These are phyloP conservation scores for Caprella mutica DNA, from an alignment of 2,888 invertebrate species.

Conservation along the genomic window DNA sequence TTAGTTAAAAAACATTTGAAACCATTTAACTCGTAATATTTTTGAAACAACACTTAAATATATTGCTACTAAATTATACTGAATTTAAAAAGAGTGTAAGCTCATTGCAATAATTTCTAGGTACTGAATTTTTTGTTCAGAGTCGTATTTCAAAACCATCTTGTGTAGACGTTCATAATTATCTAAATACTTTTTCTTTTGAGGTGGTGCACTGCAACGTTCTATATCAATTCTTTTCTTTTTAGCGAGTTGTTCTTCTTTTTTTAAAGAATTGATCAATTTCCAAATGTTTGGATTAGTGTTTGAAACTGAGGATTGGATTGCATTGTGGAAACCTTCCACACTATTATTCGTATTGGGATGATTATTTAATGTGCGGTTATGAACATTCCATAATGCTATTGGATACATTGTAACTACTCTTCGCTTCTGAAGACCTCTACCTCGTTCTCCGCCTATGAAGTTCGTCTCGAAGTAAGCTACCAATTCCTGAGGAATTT, in stretches of 20 bases:
- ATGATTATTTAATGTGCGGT: constrained; percentile 3
- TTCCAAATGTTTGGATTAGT: constrained; percentile 13
- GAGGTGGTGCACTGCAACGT: neutral
- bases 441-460: constrained; percentile 13
- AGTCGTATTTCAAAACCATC: neutral
- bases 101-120: neutral
- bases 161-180: neutral
- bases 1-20: too few relatives aligned
- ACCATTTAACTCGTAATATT: too few relatives aligned
- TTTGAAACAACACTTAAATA: too few relatives aligned
- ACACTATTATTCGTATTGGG: constrained; percentile 14
- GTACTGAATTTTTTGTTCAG: constrained; percentile 1
- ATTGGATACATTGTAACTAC: constrained; percentile 15
- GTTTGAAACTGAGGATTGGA: constrained; percentile 14
- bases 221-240: constrained; percentile 3
- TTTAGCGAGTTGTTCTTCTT: neutral
- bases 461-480: constrained; percentile 15
- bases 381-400: constrained; percentile 15
- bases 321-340: constrained; percentile 15
- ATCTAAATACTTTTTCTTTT: neutral
- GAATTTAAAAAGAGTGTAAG: constrained; percentile 1
- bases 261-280: constrained; percentile 3
- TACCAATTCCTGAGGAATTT: constrained; percentile 13
- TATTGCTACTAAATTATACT: too few relatives aligned
- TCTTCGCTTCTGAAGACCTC: constrained; percentile 10